Evolutionary conservation across 2,888 invertebrate genomes (phyloP), one percentile per base, ranked within the genome.

Genomic region (Liopterus haemorrhoidalis): DNA sequence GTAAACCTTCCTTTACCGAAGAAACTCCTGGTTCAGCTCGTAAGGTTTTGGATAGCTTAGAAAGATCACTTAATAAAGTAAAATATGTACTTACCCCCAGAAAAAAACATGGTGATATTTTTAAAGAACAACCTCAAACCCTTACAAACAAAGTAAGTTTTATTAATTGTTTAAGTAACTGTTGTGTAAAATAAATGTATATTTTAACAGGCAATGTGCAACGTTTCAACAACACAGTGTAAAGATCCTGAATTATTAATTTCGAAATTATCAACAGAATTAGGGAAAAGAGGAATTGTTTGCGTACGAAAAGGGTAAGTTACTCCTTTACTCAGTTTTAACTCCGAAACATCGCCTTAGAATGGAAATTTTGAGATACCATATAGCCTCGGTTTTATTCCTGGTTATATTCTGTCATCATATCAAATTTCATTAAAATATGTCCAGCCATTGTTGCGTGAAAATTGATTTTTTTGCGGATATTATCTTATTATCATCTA

Each of bases 211-310:
- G 76, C 79, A 45, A 65, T 82, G 54, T 80, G 79, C 59, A 85
- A 85, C 61, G 80, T 85, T 35, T 83, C 83, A 4, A 78, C 81
- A 32, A 83, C 83, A 2, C 76, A 76, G 25, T 79, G 76, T 51
- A 72, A 69, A 32, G 75, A 77, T 63, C 77, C 84, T 3, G 79
- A 82, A 53, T 67, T 73, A 51, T 79, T 84, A 9, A 68, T 84
- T 37, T 70, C 68, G 19, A 74, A 76, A 58, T 66, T 85, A 31
- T 72, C 72, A 41, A 69, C 71, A 37, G 80, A 78, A 2, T 70
- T 86, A 46, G 69, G 72, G 31, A 72, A 70, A 53, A 79, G 78
- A 63, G 79, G 78, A 49, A 77, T 83, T 43, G 65, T 70, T 21
- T 81, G 78, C 62, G 72, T 73, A 54, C 74, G 79, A 55, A 78